Base-by-base conservation (phyloP, 92 coral and sea anemone genomes). In the Zoanthus solanderi region DNA sequence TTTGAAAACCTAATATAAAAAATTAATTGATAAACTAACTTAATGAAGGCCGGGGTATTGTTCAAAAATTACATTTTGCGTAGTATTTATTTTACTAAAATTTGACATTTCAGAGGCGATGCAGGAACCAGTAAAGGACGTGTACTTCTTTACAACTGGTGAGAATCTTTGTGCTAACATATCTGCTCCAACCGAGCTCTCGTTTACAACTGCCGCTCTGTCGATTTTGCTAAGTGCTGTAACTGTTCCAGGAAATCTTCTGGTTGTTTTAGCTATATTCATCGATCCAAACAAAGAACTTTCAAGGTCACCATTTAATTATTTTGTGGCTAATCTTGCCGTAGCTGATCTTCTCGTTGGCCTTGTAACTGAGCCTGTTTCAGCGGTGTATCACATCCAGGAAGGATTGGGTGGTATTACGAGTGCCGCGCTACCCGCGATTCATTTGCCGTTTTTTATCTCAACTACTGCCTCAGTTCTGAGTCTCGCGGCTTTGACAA, bases 391-490 rank as follows among this genome's bases (percentile, higher is more conserved):
- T 79, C 97, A 96, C 87, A 73, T 95, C 81, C 85, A 93, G 83
- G 95, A 92, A 73, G 99, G 98, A 60, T 83, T 95, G 5, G 95
- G 92, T 54, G 95, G 92, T 54, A 79, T 92, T 32, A 78, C 87
- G 16, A 87, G 84, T 78, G 92, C 90, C 31, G 93, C 90, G 34
- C 78, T 87, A 18, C 86, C 95, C 12, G 96, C 92, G 6, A 92
- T 96, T 37, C 99, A 96, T n/a, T 91, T 96, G 94, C 94, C 99
- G 30, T 96, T 95, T 86, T 96, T 96, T 63, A 96, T 96, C 58
- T 96, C 99, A 12, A 93, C 97, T 69, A 95, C 96, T 2, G 99
- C 99, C 6, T 95, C 98, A 15, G 92, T 96, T 42, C 90, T 96
- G 78, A 96, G 99, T 72, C 89, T 96, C 31, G 92, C 95, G 9